phyloP scores from a whole-genome alignment of 2,888 invertebrate species.

The Cordilura impudica region DNA sequence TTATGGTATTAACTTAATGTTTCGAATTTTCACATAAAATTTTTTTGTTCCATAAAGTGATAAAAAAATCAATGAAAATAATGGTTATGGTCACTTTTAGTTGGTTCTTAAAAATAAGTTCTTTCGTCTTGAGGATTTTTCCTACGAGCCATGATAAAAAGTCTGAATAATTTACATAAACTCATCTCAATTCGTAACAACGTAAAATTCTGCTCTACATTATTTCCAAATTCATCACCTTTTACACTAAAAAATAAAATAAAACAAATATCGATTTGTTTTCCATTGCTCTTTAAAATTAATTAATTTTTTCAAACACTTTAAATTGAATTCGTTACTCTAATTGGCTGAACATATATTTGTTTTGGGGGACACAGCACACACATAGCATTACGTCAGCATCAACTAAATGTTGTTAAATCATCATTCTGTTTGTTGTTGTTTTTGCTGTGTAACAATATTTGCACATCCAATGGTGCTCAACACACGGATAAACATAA shows the following conservation, averaged over 20 bases:
- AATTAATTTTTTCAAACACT: neutral
- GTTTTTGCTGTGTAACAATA: neutral
- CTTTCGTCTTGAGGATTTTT: too few relatives aligned
- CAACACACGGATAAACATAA: neutral
- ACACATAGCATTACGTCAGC: neutral
- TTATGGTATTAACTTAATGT: too few relatives aligned
- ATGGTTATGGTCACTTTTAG: too few relatives aligned
- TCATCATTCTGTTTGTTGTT: neutral
- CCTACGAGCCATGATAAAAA: too few relatives aligned
- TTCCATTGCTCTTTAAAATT: neutral
- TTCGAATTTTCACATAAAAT: too few relatives aligned
- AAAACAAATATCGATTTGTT: slow-evolving; percentile 4
- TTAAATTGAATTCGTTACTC: neutral
- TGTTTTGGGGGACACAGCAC: neutral
- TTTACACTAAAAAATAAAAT: neutral
- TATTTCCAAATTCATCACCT: neutral
- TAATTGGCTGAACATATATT: neutral
- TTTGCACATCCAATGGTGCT: neutral
- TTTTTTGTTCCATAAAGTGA: too few relatives aligned
- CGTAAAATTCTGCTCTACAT: neutral
- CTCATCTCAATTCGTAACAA: neutral
- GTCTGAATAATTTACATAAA: too few relatives aligned
- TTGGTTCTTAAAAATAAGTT: too few relatives aligned
- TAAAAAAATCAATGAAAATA: too few relatives aligned
- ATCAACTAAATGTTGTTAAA: slow-evolving; percentile 1